Conservation (phyloP, 2,113 vertebrate genomes). For the Scortum barcoo region DNA sequence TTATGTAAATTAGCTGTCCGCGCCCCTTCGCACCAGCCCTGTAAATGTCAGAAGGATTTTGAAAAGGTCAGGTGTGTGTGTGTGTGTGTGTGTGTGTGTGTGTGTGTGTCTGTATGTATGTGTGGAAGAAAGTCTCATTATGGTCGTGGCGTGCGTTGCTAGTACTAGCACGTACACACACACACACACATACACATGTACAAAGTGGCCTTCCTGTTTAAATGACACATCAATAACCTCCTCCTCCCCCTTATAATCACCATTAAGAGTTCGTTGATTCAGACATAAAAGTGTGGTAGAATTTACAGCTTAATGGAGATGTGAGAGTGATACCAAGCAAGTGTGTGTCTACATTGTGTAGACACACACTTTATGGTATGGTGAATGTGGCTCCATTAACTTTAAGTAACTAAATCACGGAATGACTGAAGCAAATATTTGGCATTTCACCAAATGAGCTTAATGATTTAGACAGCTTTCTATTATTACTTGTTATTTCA, state of each 20-base stretch:
- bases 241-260: constrained; percentile 44
- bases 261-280: constrained; percentile 64
- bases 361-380: neutral
- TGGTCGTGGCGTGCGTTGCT: constrained; percentile 5
- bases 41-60: constrained; percentile 81
- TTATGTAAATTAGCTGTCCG: constrained; percentile 79
- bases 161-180: neutral
- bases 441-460: constrained; percentile 54
- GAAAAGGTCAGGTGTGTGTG: constrained; percentile 77
- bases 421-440: constrained; percentile 45
- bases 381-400: constrained; percentile 43
- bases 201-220: constrained; percentile 45
- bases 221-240: constrained; percentile 62
- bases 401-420: constrained; percentile 37
- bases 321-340: constrained; percentile 16
- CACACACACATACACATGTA: neutral
- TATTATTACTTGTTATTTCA: constrained; percentile 38
- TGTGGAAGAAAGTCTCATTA: constrained; percentile 35
- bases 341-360: neutral
- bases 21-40: constrained; percentile 53
- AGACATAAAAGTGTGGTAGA: constrained; percentile 64
- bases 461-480: constrained; percentile 48
- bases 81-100: constrained; percentile 51
- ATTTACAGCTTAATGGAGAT: constrained; percentile 62
- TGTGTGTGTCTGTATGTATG: constrained; percentile 53